Evolutionary conservation across 2,113 vertebrate species (phyloP).

Genomic region (Forbesichthys agassizii): DNA sequence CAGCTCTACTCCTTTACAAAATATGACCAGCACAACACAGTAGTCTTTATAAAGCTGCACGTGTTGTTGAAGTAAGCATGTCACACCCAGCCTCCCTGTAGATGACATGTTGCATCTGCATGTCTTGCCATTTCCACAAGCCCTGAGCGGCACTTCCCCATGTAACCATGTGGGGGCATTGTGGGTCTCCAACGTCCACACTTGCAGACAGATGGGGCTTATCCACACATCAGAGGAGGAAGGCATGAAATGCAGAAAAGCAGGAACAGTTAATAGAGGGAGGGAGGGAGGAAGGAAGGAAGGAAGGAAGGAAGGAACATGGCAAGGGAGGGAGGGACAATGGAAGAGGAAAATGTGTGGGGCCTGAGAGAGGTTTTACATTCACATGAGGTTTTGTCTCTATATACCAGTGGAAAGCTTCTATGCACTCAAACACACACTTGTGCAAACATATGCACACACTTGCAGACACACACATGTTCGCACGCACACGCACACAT

Average conservation of each 20-base stretch:
- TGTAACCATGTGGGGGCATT: conserved; percentile 73
- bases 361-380: conserved; percentile 4
- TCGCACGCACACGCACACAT: conserved; percentile 27
- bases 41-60: background rate
- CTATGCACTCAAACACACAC: conserved; percentile 9
- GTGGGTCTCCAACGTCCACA: conserved; percentile 56
- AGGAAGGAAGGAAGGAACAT: conserved; percentile 30
- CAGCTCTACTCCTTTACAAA: too few species aligned
- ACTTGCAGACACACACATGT: conserved; percentile 15
- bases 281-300: conserved; percentile 22
- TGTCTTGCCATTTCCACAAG: conserved; percentile 28
- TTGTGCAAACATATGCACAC: conserved; percentile 18
- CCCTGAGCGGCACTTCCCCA: conserved; percentile 43
- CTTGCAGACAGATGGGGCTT: conserved; percentile 37
- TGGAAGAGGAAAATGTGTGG: conserved; percentile 6
- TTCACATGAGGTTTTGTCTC: conserved; percentile 31
- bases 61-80: background rate
- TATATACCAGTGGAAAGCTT: conserved; percentile 8
- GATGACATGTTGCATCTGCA: conserved; percentile 51
- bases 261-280: conserved; percentile 42
- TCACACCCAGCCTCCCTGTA: background rate
- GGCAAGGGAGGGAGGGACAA: conserved; percentile 18
- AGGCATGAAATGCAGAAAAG: conserved; percentile 43
- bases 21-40: background rate
- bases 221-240: conserved; percentile 37